Evolutionary conservation across 2,797 vertebrate species (phyloP), one percentile per base, ranked within the genome.

Genomic region (Dryobates pubescens): DNA sequence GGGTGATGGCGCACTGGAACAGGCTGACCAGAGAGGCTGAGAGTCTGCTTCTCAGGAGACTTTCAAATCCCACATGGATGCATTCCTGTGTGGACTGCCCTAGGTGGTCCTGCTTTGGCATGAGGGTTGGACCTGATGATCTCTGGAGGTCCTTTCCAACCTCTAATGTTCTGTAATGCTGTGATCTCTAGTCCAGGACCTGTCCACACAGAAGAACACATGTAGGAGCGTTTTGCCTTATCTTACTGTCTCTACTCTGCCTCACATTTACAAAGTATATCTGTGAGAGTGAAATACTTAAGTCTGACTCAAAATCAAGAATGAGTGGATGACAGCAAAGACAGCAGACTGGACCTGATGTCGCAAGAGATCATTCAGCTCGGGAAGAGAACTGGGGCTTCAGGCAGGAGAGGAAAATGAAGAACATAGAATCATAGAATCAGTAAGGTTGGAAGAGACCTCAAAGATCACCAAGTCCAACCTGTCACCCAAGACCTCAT

Each of bases 341-440:
- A 17, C 0, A 1, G 17, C 8, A 53, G 14, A 24, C 19, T 58
- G 19, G 57, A 51, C 18, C 16, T 73, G 17, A 17, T 8, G 14
- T 7, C 59, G 43, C 22, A 43, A 56, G 10, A 13, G n/a, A 32
- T 19, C 1, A 0, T 0, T 1, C 16, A 53, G 6, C 13, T 78
- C 65, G 13, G 36, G 59, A 87, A 73, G 38, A 18, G 9, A 54
- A 15, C 0, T 23, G 3, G 3, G 8, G 20, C 30, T 51, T 72
- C 1, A 5, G 12, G 20, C 32, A 30, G 47, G 14, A 47, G 16
- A 49, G 22, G 17, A 72, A 9, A 43, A 24, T 0, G 0, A 79
- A n/a, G 14, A 84, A 47, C 26, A 38, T 12, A 38, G 38, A 38
- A 38, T 38, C 38, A 38, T 38, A 38, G 38, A 38, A 38, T 38